Evolutionary conservation across 2,888 invertebrate genomes (phyloP), one percentile per base, ranked within the genome.

Genomic region (Cactoblastis cactorum): DNA sequence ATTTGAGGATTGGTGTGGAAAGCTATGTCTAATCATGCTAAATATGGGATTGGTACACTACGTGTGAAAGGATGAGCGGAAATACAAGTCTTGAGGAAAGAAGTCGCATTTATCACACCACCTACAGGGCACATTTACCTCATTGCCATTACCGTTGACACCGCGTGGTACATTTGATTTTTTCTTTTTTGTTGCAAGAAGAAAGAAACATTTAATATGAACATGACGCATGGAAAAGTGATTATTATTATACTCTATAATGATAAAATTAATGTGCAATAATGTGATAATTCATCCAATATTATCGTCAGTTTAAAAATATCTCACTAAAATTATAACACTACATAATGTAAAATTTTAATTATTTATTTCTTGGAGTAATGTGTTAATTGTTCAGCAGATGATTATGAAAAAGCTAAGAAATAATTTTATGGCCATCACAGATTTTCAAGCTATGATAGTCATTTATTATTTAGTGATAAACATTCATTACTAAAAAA

Each of bases 111-210:
- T 63, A 75, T 72, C 72, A 72, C 68, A 73, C 76, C 78, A 83
- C 85, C 84, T 87, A 89, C 75, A 67, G 84, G 87, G 79, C 77
- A 77, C 73, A 78, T 67, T 94, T 95, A 95, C 95, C 95, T 95
- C 95, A 96, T 94, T 77, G 96, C 95, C 91, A 96, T 96, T 86
- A 97, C 96, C 88, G 96, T 95, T 71, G 96, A 96, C 84, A 97
- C 96, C 85, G 96, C 96, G 92, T 96, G 96, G 94, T 96, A 96
- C 96, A 96, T 96, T 94, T 96, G 96, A 93, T 96, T 96, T 92
- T 93, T 93, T 92, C 93, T 93, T 91, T 87, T 87, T 83, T 75
- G 91, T 90, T 90, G 90, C 91, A 91, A 91, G 90, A 90, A 91
- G 90, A 85, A 78, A 90, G 83, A 91, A 90, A 87, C 84, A 90